Percentiles rank a stretch among this genome's conserved stretches.
Evolutionary conservation across 2,113 vertebrate genomes (phyloP).

Genomic region (Xiphorhynchus elegans): DNA sequence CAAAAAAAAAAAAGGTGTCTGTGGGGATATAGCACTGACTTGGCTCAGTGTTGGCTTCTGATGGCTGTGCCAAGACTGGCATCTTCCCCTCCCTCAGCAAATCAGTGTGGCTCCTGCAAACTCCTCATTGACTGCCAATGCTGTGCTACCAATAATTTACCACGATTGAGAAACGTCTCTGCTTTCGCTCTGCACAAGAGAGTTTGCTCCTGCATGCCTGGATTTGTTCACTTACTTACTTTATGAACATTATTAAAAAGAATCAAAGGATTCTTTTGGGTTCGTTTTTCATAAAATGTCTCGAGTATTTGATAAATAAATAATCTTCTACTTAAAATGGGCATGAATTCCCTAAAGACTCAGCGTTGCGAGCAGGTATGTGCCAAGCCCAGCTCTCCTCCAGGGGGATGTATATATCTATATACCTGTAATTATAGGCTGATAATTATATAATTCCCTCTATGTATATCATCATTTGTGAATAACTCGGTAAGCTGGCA

Average conservation of each 20-base stretch:
- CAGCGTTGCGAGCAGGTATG: slow-evolving; percentile 52
- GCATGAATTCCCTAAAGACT: slow-evolving; percentile 66
- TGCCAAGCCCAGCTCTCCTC: slow-evolving; percentile 73
- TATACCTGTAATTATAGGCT: slow-evolving; percentile 81
- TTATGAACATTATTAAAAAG: slow-evolving; percentile 36
- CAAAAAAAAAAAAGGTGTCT: not conserved
- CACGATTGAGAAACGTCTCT: slow-evolving; percentile 27
- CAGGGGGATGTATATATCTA: slow-evolving; percentile 75
- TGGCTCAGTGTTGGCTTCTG: not conserved
- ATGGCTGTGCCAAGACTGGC: slow-evolving; percentile 23
- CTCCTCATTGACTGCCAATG: slow-evolving; percentile 46
- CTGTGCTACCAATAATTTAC: slow-evolving; percentile 42
- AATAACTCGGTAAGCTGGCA: slow-evolving; percentile 77
- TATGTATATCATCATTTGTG: slow-evolving; percentile 77
- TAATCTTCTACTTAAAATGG: slow-evolving; percentile 45
- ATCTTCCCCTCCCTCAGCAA: slow-evolving; percentile 19
- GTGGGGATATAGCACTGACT: not conserved
- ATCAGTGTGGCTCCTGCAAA: slow-evolving; percentile 31
- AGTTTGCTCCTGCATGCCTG: slow-evolving; percentile 56
- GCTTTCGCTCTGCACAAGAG: not conserved
- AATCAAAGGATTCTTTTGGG: slow-evolving; percentile 65
- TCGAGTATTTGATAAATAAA: slow-evolving; percentile 68
- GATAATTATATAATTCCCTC: slow-evolving; percentile 84
- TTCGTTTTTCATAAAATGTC: slow-evolving; percentile 67
- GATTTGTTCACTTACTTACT: slow-evolving; percentile 55